Evolutionary conservation across 2,113 vertebrate genomes (phyloP).

Genomic region (Cathartes aura): DNA sequence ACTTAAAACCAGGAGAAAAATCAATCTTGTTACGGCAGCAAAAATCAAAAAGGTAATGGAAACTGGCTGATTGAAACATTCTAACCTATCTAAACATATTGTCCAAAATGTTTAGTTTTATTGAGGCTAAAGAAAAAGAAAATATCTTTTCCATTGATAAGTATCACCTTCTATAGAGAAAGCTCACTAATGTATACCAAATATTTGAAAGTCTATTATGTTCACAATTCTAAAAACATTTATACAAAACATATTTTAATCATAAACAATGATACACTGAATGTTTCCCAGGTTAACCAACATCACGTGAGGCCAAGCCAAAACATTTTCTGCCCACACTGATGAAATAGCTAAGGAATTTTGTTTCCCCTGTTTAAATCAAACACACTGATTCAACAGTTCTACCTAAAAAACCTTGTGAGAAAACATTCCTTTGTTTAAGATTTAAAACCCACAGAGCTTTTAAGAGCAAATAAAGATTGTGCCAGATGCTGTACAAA

Average conservation of each 20-base stretch:
- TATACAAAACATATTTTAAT: not conserved
- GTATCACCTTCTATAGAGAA: not conserved
- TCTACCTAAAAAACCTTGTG: conserved; percentile 28
- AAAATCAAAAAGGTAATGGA: not conserved
- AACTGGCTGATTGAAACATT: not conserved
- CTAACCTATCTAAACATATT: not conserved
- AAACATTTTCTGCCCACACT: conserved; percentile 6
- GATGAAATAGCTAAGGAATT: conserved; percentile 36
- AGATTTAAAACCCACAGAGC: conserved; percentile 13
- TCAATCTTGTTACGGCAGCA: not conserved
- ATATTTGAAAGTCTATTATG: not conserved
- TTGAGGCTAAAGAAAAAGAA: not conserved
- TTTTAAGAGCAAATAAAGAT: conserved; percentile 55
- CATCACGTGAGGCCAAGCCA: not conserved
- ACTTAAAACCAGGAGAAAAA: not conserved
- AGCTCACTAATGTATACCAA: not conserved
- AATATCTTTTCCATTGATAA: not conserved
- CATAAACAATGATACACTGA: not conserved
- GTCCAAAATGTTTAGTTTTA: not conserved
- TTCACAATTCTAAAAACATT: not conserved
- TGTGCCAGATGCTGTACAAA: conserved; percentile 22
- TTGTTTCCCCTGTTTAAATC: conserved; percentile 17
- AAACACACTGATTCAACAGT: conserved; percentile 6
- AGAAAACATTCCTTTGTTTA: conserved; percentile 51
- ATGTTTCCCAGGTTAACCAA: not conserved